phyloP scores from a whole-genome alignment of 2,113 vertebrate genomes.

The Pantherophis guttatus region DNA sequence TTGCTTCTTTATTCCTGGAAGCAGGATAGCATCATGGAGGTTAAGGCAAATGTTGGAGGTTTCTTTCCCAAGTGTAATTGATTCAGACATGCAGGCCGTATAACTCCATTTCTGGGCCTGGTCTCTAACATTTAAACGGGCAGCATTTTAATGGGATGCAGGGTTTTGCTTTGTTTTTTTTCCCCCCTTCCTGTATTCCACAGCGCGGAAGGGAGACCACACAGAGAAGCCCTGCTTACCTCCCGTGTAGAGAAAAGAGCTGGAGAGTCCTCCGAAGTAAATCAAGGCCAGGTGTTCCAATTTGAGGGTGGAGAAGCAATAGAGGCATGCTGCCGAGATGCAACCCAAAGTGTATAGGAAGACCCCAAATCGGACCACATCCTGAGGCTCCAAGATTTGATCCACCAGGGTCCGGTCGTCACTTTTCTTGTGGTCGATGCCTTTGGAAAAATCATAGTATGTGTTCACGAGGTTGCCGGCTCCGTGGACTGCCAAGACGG shows the following conservation, averaged over 20 bases:
- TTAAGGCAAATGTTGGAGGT: not conserved
- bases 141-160: not conserved
- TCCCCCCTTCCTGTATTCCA: not conserved
- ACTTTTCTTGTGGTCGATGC: constrained; percentile 97
- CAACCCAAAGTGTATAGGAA: constrained; percentile 92
- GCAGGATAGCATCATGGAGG: not conserved
- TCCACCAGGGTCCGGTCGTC: constrained; percentile 97
- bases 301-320: constrained; percentile 81
- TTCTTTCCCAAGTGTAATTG: not conserved
- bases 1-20: not conserved
- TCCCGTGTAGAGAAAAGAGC: constrained; percentile 97
- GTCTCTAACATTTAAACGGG: not conserved
- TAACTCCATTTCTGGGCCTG: not conserved
- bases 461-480: constrained; percentile 97
- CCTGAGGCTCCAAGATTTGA: constrained; percentile 90
- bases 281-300: constrained; percentile 93
- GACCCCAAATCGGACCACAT: constrained; percentile 93
- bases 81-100: not conserved
- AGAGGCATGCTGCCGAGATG: constrained; percentile 86
- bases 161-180: not conserved
- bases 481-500: constrained; percentile 90
- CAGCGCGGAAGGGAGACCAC: not conserved
- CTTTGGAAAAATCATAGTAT: constrained; percentile 98
- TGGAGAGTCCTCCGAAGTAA: constrained; percentile 95
- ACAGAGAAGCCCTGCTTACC: constrained; percentile 70